phyloP scores from a whole-genome alignment of 2,113 vertebrate genomes.

The Crocuta crocuta region DNA sequence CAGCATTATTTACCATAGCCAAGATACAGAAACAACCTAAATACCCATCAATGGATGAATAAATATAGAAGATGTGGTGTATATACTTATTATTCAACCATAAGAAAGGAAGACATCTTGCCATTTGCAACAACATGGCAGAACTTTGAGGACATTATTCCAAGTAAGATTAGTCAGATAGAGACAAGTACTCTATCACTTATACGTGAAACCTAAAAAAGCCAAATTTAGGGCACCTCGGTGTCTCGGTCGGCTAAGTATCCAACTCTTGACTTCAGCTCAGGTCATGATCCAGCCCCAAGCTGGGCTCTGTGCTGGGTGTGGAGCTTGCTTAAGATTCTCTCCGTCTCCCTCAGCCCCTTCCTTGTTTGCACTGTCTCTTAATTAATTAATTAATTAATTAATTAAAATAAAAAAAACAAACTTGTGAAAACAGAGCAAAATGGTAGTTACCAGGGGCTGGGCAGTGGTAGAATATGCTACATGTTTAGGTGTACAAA shows the following conservation, averaged over 20 bases:
- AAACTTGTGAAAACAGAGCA: background rate
- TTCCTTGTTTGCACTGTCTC: accelerated
- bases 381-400: too few species aligned
- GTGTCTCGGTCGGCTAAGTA: too few species aligned
- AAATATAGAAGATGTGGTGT: background rate
- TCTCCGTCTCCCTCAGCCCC: too few species aligned
- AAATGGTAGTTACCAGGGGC: background rate
- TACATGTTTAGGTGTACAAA: background rate
- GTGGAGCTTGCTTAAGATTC: too few species aligned
- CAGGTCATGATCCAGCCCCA: too few species aligned
- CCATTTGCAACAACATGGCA: background rate
- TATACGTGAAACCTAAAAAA: background rate
- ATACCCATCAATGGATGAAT: background rate
- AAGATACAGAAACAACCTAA: background rate
- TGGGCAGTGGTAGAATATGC: background rate
- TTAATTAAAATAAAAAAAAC: too few species aligned
- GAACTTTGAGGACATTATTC: background rate
- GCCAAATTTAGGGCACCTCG: background rate
- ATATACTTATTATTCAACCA: background rate
- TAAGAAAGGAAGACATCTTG: background rate
- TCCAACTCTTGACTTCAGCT: too few species aligned
- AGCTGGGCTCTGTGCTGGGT: too few species aligned
- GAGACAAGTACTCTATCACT: background rate
- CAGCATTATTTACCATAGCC: background rate
- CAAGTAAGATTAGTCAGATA: background rate